Base-by-base conservation (phyloP, 1,140 invertebrate genomes). In the Galleria mellonella region DNA sequence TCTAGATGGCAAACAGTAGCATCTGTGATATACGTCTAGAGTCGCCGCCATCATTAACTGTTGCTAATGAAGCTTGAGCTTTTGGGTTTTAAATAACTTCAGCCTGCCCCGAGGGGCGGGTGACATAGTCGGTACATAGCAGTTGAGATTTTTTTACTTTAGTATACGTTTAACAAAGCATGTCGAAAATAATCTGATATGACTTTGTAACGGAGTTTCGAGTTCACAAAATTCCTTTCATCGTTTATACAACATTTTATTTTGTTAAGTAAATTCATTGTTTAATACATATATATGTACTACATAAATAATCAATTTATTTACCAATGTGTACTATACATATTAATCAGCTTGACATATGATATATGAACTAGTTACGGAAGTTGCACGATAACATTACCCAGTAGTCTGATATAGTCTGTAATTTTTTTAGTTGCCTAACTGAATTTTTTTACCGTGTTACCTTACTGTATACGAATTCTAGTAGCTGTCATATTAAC, bases 61-160 rank as follows among this genome's bases (percentile, higher is more conserved):
- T 65, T 44, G 76, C 83, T 87, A 87, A 87, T 87, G 86, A 87
- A 82, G 71, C 86, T 75, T 85, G 71, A 77, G 55, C 69, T 76
- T 83, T 74, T 71, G 62, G 60, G 72, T 78, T 83, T 81, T 85
- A 85, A 83, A 82, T 85, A 85, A 75, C 75, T 65, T 65, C 51
- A 55, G 56, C 43, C 71, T 62, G 52, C 61, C 60, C 6, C 67
- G 42, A 62, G 68, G 75, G 75, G 76, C 78, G 76, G 72, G 64
- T 46, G 47, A 52, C 31, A 40, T 33, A 51, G 32, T 43, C 40
- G 52, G 60, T 62, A 55, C 51, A 55, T 48, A 55, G 49, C 40
- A 57, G 51, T 64, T 61, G 55, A 59, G 55, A 66, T 83, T 84
- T 81, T 23, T 84, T 84, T 82, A 78, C 60, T 69, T 57, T 44